These are phyloP conservation scores for Balearica regulorum DNA, from an alignment of 2,797 vertebrate species.

Conservation along the genomic window DNA sequence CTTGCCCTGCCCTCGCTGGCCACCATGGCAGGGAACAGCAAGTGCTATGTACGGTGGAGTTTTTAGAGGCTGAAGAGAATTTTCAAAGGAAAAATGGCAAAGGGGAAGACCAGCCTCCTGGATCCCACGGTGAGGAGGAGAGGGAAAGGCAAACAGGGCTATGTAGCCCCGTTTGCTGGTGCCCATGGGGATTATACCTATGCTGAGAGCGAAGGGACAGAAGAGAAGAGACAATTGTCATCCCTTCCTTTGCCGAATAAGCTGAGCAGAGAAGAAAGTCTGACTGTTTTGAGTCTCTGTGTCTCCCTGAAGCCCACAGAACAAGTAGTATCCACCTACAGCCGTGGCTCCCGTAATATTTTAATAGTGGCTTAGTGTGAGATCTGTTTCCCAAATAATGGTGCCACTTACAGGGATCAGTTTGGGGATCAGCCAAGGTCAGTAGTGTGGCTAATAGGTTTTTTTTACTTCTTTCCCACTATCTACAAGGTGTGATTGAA, in stretches of 20 bases:
- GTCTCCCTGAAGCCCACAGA: not conserved
- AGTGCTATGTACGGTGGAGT: not conserved
- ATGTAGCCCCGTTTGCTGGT: not conserved
- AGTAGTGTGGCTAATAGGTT: not conserved
- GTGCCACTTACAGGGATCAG: not conserved
- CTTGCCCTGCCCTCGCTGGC: not conserved
- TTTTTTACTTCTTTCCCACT: not conserved
- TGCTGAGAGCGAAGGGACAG: not conserved
- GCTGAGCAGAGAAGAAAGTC: not conserved
- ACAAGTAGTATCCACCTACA: not conserved
- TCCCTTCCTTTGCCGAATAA: not conserved
- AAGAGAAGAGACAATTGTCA: not conserved
- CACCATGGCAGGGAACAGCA: not conserved
- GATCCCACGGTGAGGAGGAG: not conserved
- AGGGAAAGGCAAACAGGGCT: not conserved
- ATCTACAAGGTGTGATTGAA: not conserved
- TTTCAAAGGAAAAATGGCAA: not conserved
- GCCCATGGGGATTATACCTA: not conserved
- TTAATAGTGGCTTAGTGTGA: not conserved
- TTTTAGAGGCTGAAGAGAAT: not conserved
- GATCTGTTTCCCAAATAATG: not conserved
- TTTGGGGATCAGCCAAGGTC: not conserved
- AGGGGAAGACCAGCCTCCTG: not conserved
- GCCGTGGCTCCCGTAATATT: too few species aligned
- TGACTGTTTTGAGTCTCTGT: not conserved